These are phyloP conservation scores for Chrysogorgia sp. DNA, from an alignment of 92 coral and sea anemone species.

Conservation along the genomic window DNA sequence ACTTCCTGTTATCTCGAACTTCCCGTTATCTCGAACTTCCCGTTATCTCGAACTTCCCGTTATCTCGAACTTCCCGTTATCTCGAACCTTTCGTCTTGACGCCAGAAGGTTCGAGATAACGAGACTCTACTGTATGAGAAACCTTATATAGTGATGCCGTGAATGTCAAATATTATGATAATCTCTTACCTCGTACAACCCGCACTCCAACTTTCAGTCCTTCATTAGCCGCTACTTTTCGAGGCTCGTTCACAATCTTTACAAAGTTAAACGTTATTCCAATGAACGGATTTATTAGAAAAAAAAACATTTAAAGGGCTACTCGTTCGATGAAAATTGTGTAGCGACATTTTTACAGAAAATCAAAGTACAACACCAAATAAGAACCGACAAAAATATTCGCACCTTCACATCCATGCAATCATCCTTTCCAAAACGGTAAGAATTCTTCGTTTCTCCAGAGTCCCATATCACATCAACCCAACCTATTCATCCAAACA, in stretches of 20 bases:
- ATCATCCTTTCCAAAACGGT: conserved; percentile 73
- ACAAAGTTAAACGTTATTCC: not conserved
- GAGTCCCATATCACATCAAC: conserved; percentile 69
- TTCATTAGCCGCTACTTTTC: conserved; percentile 64
- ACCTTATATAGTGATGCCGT: not conserved
- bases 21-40: not conserved
- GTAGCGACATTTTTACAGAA: not conserved
- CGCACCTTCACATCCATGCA: conserved; percentile 67
- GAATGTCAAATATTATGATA: no score
- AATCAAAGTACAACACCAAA: no score
- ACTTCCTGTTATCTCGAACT: not conserved
- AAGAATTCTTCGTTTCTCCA: conserved; percentile 63
- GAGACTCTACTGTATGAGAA: no score
- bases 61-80: not conserved
- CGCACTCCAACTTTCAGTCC: conserved; percentile 71
- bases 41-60: not conserved
- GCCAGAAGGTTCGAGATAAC: not conserved
- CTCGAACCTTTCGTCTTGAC: not conserved
- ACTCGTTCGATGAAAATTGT: no score
- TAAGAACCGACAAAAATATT: no score
- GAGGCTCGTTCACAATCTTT: conserved; percentile 64
- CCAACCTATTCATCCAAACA: conserved; percentile 54
- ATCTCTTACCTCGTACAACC: conserved; percentile 65
- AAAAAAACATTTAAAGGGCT: not conserved
- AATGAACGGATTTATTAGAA: not conserved